Conservation (phyloP, 2,888 invertebrate species). For the Macrosoma leucophasiata region DNA sequence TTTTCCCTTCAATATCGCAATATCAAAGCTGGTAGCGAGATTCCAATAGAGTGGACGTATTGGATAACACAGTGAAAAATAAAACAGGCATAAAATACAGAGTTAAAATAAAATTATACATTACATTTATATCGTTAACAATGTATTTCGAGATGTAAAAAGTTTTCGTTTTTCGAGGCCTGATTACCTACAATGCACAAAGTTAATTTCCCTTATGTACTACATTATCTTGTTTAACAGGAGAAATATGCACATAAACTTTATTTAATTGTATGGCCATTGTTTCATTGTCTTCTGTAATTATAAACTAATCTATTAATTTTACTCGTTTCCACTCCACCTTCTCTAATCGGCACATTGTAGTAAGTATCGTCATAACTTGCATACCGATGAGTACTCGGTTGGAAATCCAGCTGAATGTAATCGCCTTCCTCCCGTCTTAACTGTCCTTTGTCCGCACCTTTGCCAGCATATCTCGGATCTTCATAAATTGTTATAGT, state of each 20-base stretch:
- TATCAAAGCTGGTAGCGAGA: too few species aligned
- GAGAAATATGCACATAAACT: slow-evolving; percentile 22
- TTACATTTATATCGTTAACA: too few species aligned
- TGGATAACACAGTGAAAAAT: too few species aligned
- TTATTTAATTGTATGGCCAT: slow-evolving; percentile 17
- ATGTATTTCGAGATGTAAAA: too few species aligned
- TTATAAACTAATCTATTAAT: slow-evolving; percentile 71
- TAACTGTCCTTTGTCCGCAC: slow-evolving; percentile 53
- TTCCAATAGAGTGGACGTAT: too few species aligned
- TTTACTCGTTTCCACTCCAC: slow-evolving; percentile 58
- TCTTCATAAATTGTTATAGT: slow-evolving; percentile 73
- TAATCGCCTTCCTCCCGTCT: slow-evolving; percentile 59
- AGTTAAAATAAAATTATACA: too few species aligned
- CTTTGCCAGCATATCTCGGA: slow-evolving; percentile 61
- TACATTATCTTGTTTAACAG: too few species aligned
- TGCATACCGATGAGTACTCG: slow-evolving; percentile 62
- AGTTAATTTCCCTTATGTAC: too few species aligned
- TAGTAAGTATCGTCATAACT: slow-evolving; percentile 66
- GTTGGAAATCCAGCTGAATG: slow-evolving; percentile 60
- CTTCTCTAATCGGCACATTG: slow-evolving; percentile 39
- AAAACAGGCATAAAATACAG: too few species aligned
- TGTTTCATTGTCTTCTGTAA: slow-evolving; percentile 62
- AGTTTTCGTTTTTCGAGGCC: too few species aligned
- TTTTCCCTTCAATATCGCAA: too few species aligned
- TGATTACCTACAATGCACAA: too few species aligned